phyloP scores from a whole-genome alignment of 2,113 vertebrate genomes.

The Castor canadensis region DNA sequence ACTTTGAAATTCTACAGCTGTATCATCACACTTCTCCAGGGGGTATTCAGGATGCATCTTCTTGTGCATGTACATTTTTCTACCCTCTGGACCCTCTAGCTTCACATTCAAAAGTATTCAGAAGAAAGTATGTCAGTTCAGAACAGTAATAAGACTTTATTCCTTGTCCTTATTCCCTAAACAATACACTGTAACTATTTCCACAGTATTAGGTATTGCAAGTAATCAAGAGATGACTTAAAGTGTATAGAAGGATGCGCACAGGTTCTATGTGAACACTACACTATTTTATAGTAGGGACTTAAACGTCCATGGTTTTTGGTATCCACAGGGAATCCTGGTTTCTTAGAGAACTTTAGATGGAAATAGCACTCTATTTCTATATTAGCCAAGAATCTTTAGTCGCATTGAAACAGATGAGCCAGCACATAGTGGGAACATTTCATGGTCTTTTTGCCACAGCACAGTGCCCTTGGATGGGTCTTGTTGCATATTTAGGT shows the following conservation, averaged over 20 bases:
- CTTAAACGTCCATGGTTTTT: neutral
- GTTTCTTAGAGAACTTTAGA: neutral
- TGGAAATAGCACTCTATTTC: neutral
- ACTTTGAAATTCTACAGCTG: neutral
- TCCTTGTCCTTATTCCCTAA: neutral
- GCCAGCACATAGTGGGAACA: neutral
- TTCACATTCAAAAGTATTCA: neutral
- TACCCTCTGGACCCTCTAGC: neutral
- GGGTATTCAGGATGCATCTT: neutral
- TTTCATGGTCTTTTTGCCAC: neutral
- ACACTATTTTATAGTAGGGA: neutral
- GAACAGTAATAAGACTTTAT: neutral
- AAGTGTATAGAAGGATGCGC: too few relatives aligned
- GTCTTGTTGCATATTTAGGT: neutral
- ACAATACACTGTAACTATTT: neutral
- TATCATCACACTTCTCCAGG: neutral
- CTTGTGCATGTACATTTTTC: neutral
- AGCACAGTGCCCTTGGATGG: neutral
- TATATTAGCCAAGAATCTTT: neutral
- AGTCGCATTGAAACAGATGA: neutral
- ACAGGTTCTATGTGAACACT: neutral
- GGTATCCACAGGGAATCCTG: neutral
- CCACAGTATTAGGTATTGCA: neutral
- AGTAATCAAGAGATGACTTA: neutral
- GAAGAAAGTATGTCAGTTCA: neutral